Evolutionary conservation across 2,797 vertebrate species (phyloP).

Genomic region (Acipenser ruthenus): DNA sequence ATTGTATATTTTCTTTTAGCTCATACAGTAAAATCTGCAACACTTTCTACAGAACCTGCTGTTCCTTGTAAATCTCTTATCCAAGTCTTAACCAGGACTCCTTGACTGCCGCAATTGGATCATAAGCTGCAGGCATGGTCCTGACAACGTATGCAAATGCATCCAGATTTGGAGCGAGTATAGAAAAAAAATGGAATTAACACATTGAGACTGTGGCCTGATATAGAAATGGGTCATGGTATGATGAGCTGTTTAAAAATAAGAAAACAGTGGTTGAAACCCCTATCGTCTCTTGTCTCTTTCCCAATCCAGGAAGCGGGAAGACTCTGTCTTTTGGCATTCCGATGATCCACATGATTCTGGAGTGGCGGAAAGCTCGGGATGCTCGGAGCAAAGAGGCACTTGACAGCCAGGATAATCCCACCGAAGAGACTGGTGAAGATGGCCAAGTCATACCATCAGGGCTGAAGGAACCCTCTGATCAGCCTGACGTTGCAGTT

Average conservation of each 20-base stretch:
- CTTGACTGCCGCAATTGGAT: no score
- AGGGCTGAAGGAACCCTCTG: no score
- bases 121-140: no score
- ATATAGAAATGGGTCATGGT: no score
- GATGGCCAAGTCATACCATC: slow-evolving; percentile 10
- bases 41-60: no score
- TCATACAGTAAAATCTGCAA: not conserved
- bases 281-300: slow-evolving; percentile 20
- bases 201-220: no score
- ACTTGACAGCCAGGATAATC: slow-evolving; percentile 18
- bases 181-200: no score
- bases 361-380: slow-evolving; percentile 65
- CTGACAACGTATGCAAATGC: no score
- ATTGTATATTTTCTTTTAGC: not conserved
- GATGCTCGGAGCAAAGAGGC: not conserved
- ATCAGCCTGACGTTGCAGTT: no score
- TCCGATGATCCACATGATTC: slow-evolving; percentile 85
- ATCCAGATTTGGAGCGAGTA: no score
- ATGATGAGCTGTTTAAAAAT: not conserved
- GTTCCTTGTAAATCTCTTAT: no score
- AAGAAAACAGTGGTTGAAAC: slow-evolving; percentile 13
- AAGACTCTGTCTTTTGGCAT: slow-evolving; percentile 94
- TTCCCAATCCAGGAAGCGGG: slow-evolving; percentile 73
- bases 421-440: slow-evolving; percentile 28
- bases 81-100: no score